These are phyloP conservation scores for Sitophilus oryzae DNA, from an alignment of 1,140 invertebrate genomes.

Conservation along the genomic window DNA sequence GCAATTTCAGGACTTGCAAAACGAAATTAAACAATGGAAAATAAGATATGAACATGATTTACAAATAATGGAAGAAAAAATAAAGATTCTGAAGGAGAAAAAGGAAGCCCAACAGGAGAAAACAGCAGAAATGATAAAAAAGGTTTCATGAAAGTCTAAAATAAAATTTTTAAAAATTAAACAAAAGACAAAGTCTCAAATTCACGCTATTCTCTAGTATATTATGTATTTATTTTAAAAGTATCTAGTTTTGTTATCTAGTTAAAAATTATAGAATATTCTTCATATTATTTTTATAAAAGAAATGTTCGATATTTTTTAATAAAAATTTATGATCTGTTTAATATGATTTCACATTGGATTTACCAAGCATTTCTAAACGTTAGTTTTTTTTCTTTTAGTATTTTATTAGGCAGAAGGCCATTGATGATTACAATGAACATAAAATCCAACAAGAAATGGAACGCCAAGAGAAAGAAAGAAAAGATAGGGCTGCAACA, in stretches of 20 bases:
- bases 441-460: constrained; percentile 32
- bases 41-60: constrained; percentile 34
- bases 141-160: constrained; percentile 7
- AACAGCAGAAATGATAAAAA: constrained; percentile 10
- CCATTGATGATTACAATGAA: constrained; percentile 35
- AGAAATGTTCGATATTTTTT: too few relatives aligned
- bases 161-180: background rate
- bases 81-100: constrained; percentile 26
- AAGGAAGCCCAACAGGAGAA: constrained; percentile 18
- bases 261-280: too few relatives aligned
- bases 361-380: too few relatives aligned
- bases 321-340: too few relatives aligned
- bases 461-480: constrained; percentile 22
- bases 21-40: constrained; percentile 33
- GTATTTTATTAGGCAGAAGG: constrained; percentile 30
- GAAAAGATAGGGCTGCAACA: constrained; percentile 28
- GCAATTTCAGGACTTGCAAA: constrained; percentile 32
- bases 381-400: too few relatives aligned
- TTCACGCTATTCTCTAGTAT: background rate
- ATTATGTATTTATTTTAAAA: too few relatives aligned
- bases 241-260: too few relatives aligned
- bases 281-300: too few relatives aligned
- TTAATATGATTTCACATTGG: too few relatives aligned
- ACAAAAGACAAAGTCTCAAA: too few relatives aligned
- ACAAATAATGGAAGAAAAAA: constrained; percentile 25